These are phyloP conservation scores for Syritta pipiens DNA, from an alignment of 2,888 invertebrate genomes.

Conservation along the genomic window DNA sequence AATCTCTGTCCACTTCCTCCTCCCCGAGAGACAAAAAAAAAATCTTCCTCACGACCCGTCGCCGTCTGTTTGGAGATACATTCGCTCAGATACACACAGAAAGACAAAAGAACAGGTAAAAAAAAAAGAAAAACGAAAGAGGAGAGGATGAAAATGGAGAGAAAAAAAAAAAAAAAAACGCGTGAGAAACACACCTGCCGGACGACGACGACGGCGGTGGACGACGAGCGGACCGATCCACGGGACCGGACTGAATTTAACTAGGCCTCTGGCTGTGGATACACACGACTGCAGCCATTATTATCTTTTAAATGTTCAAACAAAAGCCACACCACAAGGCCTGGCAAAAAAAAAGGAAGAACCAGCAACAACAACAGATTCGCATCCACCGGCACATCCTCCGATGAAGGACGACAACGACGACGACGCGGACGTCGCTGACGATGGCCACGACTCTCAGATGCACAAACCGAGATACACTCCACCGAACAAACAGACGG, in stretches of 20 bases:
- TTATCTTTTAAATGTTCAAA: constrained; percentile 68
- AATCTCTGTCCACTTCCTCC: constrained; percentile 55
- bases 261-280: constrained; percentile 68
- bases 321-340: constrained; percentile 53
- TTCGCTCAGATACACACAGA: constrained; percentile 50
- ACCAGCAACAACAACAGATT: constrained; percentile 20
- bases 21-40: constrained; percentile 35
- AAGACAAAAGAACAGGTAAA: constrained; percentile 48
- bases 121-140: neutral
- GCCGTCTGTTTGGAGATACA: constrained; percentile 32
- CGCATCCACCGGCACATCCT: constrained; percentile 34
- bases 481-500: constrained; percentile 26
- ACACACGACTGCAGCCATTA: constrained; percentile 68
- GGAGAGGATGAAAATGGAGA: neutral
- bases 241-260: constrained; percentile 58
- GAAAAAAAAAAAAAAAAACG: constrained; percentile 46
- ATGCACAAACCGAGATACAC: constrained; percentile 1
- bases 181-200: constrained; percentile 70
- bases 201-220: too few species aligned
- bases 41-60: constrained; percentile 50
- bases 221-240: too few species aligned
- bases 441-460: constrained; percentile 36
- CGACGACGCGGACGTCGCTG: too few species aligned
- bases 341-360: constrained; percentile 23
- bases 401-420: constrained; percentile 52